Percentiles rank a stretch among this genome's conserved stretches.
phyloP scores from a whole-genome alignment of 2,888 invertebrate genomes.

The Drosophila acutilabella region DNA sequence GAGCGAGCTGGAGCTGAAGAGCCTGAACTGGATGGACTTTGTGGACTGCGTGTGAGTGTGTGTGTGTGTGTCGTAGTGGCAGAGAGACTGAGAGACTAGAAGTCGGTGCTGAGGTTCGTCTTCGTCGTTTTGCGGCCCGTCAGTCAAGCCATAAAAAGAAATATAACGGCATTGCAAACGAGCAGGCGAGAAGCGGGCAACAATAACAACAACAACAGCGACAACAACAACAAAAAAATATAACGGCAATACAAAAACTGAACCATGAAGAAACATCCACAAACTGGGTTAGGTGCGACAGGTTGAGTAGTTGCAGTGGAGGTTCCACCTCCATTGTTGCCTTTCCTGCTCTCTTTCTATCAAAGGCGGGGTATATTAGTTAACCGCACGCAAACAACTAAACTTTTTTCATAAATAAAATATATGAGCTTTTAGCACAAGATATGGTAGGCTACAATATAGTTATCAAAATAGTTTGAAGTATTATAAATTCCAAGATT shows the following conservation, averaged over 20 bases:
- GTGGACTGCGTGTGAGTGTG: background rate
- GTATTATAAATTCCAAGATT: no score
- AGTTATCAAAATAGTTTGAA: no score
- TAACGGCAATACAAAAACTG: constrained; percentile 20
- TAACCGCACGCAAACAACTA: no score
- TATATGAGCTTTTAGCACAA: no score
- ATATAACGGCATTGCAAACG: constrained; percentile 58
- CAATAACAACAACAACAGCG: constrained; percentile 1
- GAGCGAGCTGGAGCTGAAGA: background rate
- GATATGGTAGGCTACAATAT: no score
- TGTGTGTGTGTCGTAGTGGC: background rate
- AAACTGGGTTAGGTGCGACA: constrained; percentile 71
- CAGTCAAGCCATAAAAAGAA: constrained; percentile 74
- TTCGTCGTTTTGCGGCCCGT: constrained; percentile 75
- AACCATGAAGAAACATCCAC: constrained; percentile 62
- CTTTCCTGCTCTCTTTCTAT: constrained; percentile 30
- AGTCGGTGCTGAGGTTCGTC: constrained; percentile 41
- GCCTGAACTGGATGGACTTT: constrained; percentile 15
- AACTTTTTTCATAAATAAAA: no score
- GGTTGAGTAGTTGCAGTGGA: constrained; percentile 49
- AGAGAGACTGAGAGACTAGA: background rate
- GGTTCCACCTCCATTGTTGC: constrained; percentile 34
- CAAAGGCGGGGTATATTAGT: background rate
- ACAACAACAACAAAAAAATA: background rate
- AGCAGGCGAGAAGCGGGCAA: constrained; percentile 19